Conservation (phyloP, 2,888 invertebrate genomes). For the Brachyptera risi region DNA sequence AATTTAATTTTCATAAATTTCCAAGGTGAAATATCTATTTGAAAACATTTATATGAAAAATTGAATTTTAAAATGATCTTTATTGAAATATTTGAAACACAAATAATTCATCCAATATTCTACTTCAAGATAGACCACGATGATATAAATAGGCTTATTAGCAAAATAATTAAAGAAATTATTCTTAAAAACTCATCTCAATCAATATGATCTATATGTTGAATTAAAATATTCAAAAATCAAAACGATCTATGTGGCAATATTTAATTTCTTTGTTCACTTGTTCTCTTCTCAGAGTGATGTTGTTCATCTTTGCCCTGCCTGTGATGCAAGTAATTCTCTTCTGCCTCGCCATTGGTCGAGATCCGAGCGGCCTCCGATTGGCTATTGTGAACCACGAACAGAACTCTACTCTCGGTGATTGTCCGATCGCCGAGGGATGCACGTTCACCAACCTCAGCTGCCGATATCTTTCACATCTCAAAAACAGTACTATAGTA, state of each 20-base stretch:
- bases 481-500: constrained; percentile 67
- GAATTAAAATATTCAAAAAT: too few species aligned
- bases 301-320: constrained; percentile 89
- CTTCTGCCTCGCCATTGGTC: constrained; percentile 87
- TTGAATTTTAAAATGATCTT: too few species aligned
- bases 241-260: neutral
- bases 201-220: too few species aligned
- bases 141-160: too few species aligned
- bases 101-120: too few species aligned
- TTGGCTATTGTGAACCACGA: constrained; percentile 75
- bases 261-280: neutral
- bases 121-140: too few species aligned
- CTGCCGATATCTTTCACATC: constrained; percentile 72
- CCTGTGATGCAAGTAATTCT: constrained; percentile 93
- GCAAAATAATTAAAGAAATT: too few species aligned
- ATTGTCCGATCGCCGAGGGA: constrained; percentile 53
- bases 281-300: constrained; percentile 52
- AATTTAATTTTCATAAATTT: too few species aligned
- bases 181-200: too few species aligned
- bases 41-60: too few species aligned
- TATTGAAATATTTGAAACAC: too few species aligned
- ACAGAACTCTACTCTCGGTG: constrained; percentile 41
- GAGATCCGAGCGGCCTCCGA: constrained; percentile 77
- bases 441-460: constrained; percentile 71
- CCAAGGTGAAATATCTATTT: too few species aligned